Conservation (phyloP, 2,888 invertebrate species). For the Tiliacea aurago region DNA sequence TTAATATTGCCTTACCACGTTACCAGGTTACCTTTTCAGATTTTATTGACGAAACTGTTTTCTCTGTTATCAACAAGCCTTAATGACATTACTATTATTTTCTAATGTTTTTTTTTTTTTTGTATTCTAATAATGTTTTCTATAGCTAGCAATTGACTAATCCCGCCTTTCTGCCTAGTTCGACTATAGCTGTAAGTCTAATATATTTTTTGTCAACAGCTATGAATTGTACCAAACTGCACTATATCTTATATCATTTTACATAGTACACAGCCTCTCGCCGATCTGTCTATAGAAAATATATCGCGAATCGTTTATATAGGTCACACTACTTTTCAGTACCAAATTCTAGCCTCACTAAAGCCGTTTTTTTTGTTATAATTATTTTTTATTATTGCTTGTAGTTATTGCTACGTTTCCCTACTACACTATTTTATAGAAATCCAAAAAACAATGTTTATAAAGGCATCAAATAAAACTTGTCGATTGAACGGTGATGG, state of each 20-base stretch:
- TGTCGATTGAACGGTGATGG: constrained; percentile 32
- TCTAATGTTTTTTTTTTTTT: constrained; percentile 78
- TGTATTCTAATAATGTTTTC: constrained; percentile 81
- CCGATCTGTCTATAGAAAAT: constrained; percentile 85
- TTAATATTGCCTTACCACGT: constrained; percentile 76
- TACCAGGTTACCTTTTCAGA: constrained; percentile 76
- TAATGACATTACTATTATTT: constrained; percentile 79
- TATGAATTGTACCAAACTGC: constrained; percentile 87
- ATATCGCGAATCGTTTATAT: constrained; percentile 85
- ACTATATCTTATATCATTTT: constrained; percentile 76
- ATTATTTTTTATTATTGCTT: constrained; percentile 85
- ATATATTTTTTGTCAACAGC: constrained; percentile 84
- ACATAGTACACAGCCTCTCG: constrained; percentile 81
- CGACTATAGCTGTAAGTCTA: constrained; percentile 86
- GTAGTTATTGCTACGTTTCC: constrained; percentile 87
- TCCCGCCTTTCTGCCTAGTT: constrained; percentile 85
- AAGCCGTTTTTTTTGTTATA: constrained; percentile 80
- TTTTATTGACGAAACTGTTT: constrained; percentile 79
- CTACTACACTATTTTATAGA: constrained; percentile 80
- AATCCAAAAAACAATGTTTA: constrained; percentile 69
- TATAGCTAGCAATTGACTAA: constrained; percentile 91
- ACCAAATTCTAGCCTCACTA: constrained; percentile 89
- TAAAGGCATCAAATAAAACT: constrained; percentile 64
- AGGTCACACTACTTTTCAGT: constrained; percentile 85
- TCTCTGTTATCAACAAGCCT: constrained; percentile 82